Base-by-base conservation (phyloP, 2,888 invertebrate species). In the Idaea biselata region DNA sequence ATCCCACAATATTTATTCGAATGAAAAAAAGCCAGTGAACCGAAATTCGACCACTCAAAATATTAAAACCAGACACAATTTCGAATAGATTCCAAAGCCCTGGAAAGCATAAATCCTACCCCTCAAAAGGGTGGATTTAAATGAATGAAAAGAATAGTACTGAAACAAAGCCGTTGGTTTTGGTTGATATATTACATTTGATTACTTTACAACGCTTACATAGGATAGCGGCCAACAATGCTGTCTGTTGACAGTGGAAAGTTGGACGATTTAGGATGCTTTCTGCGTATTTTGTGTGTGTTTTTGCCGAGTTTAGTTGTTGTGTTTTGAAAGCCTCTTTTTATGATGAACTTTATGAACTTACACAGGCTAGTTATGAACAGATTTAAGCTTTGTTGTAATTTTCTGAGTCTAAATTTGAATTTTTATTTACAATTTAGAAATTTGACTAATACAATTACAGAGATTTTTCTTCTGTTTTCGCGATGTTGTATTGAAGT, bases 41-140 rank as follows among this genome's bases (percentile, higher is more conserved):
- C 14, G 33, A 44, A 44, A 44, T 44, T 44, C 44, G 44, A 44
- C 44, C 11, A 44, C 44, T 25, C 44, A 5, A 44, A 44, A 44
- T 14, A 44, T 44, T 44, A 44, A 44, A 44, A 44, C 44, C 44
- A 44, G 44, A 44, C 44, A 44, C 44, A 44, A 44, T 44, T 44
- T 44, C 14, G 11, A 44, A 44, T 44, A 44, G 44, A 44, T 44
- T 44, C 44, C 44, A 44, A 44, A 44, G 44, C 44, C 44, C 44
- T 44, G 44, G 44, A 44, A 44, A 44, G 44, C 44, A 44, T 44
- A 44, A 44, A 44, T 44, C 14, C 44, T 8, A 44, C 44, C 44
- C 44, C 44, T 44, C 44, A 44, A 44, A 44, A 44, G 44, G 44
- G 44, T 44, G 44, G 44, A 44, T 44, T 44, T 44, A 44, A 44